Evolutionary conservation across 2,113 vertebrate genomes (phyloP), one percentile per base, ranked within the genome.

Genomic region (Gobio gobio): DNA sequence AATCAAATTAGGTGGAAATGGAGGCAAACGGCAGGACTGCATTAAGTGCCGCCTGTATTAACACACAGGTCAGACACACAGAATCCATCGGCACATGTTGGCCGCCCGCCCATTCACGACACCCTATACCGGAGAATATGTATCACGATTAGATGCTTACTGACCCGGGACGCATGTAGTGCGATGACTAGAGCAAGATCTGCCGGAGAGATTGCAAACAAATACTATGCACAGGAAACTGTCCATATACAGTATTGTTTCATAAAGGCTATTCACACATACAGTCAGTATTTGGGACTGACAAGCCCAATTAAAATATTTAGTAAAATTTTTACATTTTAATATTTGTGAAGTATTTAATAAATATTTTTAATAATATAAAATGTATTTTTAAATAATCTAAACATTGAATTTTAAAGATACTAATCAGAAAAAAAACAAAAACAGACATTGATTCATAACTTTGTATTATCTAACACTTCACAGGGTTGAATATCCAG

Each of bases 1-100:
- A 97, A 97, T 97, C 96, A 96, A 97, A 98, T 97, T 97, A 99
- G 94, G 96, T 96, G 95, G 95, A 96, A 96, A 97, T 94, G 94
- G 96, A 96, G 93, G 94, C 93, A 95, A 96, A 96, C 94, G 92
- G 93, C 92, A 94, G 95, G 94, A 93, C 93, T 93, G 93, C 92
- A 91, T 94, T 94, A 95, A 96, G 95, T 94, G 92, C 90, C 89
- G 89, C 90, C 94, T 92, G 89, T 92, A 92, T 94, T 92, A 93
- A 91, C 92, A 93, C 91, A 26, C 89, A 92, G 94, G 94, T 94
- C 93, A 91, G 93, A 89, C 88, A 92, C 58, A 91, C 94, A 78
- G 92, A 94, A 95, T 87, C 91, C 90, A 92, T 93, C 92, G 43
- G 6, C 45, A 78, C 24, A 40, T 6, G 33, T 12, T 16, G 13